Conservation (phyloP, 2,888 invertebrate species). For the Acanthacorydalis orientalis region DNA sequence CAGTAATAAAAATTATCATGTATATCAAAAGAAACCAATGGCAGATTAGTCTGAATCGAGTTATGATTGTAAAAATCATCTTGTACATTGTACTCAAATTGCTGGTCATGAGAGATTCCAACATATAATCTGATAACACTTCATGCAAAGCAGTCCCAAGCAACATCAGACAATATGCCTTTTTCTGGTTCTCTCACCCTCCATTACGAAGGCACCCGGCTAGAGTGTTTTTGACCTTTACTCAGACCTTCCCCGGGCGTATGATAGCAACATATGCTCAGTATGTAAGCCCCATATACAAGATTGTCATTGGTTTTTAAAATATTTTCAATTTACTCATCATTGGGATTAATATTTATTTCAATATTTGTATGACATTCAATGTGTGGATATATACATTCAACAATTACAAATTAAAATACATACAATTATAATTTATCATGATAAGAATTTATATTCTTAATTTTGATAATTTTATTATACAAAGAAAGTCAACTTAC, state of each 20-base stretch:
- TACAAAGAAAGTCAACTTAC: slow-evolving; percentile 28
- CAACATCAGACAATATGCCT: slow-evolving; percentile 29
- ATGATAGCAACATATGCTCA: slow-evolving; percentile 38
- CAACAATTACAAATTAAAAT: background rate
- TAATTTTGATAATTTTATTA: slow-evolving; percentile 3
- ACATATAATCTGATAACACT: slow-evolving; percentile 27
- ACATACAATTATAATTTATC: background rate
- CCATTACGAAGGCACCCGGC: slow-evolving; percentile 48
- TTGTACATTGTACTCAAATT: slow-evolving; percentile 61
- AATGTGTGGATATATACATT: background rate
- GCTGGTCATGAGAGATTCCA: slow-evolving; percentile 59
- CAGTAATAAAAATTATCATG: slow-evolving; percentile 18
- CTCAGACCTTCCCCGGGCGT: slow-evolving; percentile 73
- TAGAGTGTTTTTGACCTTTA: slow-evolving; percentile 48
- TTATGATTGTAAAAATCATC: slow-evolving; percentile 40
- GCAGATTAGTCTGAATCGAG: slow-evolving; percentile 81
- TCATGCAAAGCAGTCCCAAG: slow-evolving; percentile 36
- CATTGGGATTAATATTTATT: slow-evolving; percentile 12
- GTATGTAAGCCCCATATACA: slow-evolving; percentile 54
- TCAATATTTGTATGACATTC: background rate
- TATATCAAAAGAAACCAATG: slow-evolving; percentile 34
- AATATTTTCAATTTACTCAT: slow-evolving; percentile 17
- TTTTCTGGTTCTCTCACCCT: slow-evolving; percentile 63
- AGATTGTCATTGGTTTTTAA: slow-evolving; percentile 53
- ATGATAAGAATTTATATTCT: slow-evolving; percentile 1